These are phyloP conservation scores for Pseudopodoces humilis DNA, from an alignment of 2,113 vertebrate genomes.

Conservation along the genomic window DNA sequence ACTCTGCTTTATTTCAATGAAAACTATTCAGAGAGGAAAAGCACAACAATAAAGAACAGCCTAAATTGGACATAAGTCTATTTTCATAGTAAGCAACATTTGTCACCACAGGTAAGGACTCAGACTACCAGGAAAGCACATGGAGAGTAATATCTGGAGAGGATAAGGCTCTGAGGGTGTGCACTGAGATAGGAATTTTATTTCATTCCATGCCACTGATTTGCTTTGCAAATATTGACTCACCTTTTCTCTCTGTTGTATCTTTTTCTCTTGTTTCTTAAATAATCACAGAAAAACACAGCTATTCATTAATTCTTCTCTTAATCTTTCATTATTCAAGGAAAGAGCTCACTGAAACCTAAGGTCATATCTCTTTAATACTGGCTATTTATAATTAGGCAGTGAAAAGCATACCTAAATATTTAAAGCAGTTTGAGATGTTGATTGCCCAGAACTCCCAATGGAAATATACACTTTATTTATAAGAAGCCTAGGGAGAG, in stretches of 20 bases:
- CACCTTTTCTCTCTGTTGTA: not conserved
- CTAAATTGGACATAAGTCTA: not conserved
- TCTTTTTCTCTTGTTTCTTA: not conserved
- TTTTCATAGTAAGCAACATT: not conserved
- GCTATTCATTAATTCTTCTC: not conserved
- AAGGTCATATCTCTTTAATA: not conserved
- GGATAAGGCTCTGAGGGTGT: not conserved
- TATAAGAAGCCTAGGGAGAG: not conserved
- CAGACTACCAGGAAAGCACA: not conserved
- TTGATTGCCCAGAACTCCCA: not conserved
- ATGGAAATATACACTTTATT: not conserved
- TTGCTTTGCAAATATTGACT: not conserved
- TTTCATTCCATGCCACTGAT: not conserved
- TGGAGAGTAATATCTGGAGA: not conserved
- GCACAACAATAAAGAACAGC: not conserved
- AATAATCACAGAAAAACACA: not conserved
- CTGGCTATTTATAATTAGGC: not conserved
- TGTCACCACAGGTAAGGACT: not conserved
- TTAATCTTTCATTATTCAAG: not conserved
- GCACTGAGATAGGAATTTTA: not conserved
- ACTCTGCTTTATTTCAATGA: not conserved
- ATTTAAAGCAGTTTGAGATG: constrained; percentile 19
- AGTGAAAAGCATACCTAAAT: not conserved
- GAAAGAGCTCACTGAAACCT: not conserved
- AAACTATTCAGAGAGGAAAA: not conserved